Base-by-base conservation (phyloP, 2,888 invertebrate genomes). In the Drosophila putrida region DNA sequence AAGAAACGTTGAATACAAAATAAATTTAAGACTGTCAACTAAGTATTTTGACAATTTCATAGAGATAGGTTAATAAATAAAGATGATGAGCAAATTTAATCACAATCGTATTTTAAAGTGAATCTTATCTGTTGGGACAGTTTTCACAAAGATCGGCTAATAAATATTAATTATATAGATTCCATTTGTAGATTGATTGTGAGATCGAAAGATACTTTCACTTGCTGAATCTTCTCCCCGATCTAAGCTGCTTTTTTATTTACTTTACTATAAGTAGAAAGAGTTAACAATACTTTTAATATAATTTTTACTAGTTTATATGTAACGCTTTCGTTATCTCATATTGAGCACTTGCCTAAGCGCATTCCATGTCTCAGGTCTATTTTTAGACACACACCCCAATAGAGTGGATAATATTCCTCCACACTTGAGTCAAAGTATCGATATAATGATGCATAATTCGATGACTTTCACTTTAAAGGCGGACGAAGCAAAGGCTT, bases 401-500 rank as follows among this genome's bases (percentile, higher is more conserved):
- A 25, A 8, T 6, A 27, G 39, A 38, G 20, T 20, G 33, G 27
- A 53, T 53, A 39, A 39, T 53, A 39, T 31, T 13, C 28, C 31
- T 35, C 6, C 36, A 57, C 44, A 28, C 44, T 46, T 57, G 33
- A 36, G 13, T 35, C 35, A 44, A 20, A 25, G 31, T 50, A 54
- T 47, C 38, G 27, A 49, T 38, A 58, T 46, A 64, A 51, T 75
- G 38, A 60, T 63, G 68, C 68, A 63, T 75, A 71, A 68, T 71
- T 71, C 51, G 63, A 76, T 76, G 69, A 78, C 78, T 78, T 78
- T 78, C 78, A 80, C 80, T 78, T 78, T 46, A 38, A 31, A 15
- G 49, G 54, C 54, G 39, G 38, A 46, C 13, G 13, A 13, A 4
- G 4, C 15, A 13, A 39, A 9, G 25, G 15, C 13, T 36, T 51